Evolutionary conservation across 2,888 invertebrate species (phyloP), one percentile per base, ranked within the genome.

Genomic region (Caenorhabditis sp.): DNA sequence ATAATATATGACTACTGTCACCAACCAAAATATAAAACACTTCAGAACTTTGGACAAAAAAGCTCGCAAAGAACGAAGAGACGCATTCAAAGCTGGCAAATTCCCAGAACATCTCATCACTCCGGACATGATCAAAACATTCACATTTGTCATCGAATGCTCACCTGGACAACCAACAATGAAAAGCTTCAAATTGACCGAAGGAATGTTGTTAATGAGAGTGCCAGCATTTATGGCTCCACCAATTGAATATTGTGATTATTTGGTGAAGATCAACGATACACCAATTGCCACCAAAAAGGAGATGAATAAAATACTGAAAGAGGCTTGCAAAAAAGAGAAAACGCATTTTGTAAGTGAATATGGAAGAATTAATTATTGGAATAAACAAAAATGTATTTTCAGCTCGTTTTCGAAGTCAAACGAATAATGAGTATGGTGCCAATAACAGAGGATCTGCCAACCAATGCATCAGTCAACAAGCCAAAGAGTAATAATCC

Each of bases 221-320:
- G 69, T 69, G 21, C 73, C 73, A 12, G 8, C 20, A 7, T 23
- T 26, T 21, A 59, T 68, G 62, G 49, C 63, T 8, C 73, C 73
- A 23, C 73, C 73, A 4, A 49, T 73, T n/a, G 73, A 73, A 59
- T 73, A 66, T 52, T 65, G 66, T 26, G 73, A 73, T 49, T 59
- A 63, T 56, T 38, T 73, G 49, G 21, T 73, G 31, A 31, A 59
- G 23, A 63, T 73, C 52, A 69, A 73, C 43, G 62, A 59, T 8
- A 36, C 25, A 1, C 5, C 54, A 1, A 58, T 73, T n/a, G 54
- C 50, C 0, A 38, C 59, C 2, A 49, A 56, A n/a, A 52, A 57
- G 23, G 54, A 64, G 49, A 26, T 68, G 59, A n/a, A 49, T 2
- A 59, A 62, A 14, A 53, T 31, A 1, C 21, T 71, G 10, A 49